Conservation (phyloP, 2,888 invertebrate genomes). For the Willowsia nigromaculata region DNA sequence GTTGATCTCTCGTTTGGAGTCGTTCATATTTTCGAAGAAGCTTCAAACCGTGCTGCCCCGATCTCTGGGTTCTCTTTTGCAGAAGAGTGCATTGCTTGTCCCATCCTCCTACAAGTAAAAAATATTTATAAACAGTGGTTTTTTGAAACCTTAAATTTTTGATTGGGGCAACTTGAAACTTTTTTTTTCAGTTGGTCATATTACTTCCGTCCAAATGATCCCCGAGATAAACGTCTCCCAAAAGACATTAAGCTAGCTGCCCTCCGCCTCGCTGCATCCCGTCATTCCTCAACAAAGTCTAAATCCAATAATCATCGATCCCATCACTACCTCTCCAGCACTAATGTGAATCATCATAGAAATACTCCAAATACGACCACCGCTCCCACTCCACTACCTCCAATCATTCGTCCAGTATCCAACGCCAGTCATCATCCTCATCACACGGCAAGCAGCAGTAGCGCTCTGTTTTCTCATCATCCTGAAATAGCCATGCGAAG, state of each 20-base stretch:
- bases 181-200: conserved; percentile 85
- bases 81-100: conserved; percentile 88
- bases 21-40: conserved; percentile 89
- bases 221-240: conserved; percentile 88
- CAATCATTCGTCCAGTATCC: conserved; percentile 7
- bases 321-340: neutral
- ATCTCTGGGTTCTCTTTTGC: conserved; percentile 85
- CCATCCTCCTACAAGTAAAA: conserved; percentile 82
- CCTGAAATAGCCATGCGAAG: conserved; percentile 61
- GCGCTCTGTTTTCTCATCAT: conserved; percentile 3
- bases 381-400: neutral
- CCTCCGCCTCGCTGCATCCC: conserved; percentile 84
- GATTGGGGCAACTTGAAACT: neutral
- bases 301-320: conserved; percentile 39
- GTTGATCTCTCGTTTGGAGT: conserved; percentile 89
- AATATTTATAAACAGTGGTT: neutral
- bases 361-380: neutral
- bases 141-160: neutral
- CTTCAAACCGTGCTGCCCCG: conserved; percentile 84
- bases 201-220: conserved; percentile 90
- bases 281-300: conserved; percentile 65
- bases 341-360: neutral
- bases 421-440: conserved; percentile 13
- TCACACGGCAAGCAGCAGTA: neutral
- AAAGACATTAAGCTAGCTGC: conserved; percentile 87